Base-by-base conservation (phyloP, 2,113 vertebrate genomes). In the Paratilapia polleni region DNA sequence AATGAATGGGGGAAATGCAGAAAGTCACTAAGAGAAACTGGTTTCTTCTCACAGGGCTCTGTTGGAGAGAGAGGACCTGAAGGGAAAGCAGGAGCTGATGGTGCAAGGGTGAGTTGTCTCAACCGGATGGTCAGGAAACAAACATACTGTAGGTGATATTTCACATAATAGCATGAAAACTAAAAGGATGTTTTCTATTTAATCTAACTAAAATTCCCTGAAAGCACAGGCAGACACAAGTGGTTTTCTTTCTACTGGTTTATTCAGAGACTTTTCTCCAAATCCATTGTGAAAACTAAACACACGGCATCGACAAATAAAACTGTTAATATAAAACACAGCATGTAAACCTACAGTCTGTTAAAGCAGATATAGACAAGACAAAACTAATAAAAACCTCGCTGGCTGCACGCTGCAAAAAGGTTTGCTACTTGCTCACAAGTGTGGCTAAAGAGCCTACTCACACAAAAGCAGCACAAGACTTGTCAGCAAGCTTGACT, bases 71-170 rank as follows among this genome's bases (percentile, higher is more conserved):
- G 96, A 58, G 99, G 99, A 79, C 83, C 91, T 4, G 98, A 99
- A 94, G 99, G 98, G 26, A 98, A 97, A 56, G 96, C 97, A 79
- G 99, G 99, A 52, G 97, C 97, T 0, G 99, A 99, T 3, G 99
- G 98, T 26, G 96, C 96, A 14, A 95, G 98, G 90, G 98, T 99
- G 93, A 97, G 98, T 97, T 5, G 0, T 2, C 14, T 57, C 15
- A 49, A 31, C 1, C 26, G 5, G 26, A 54, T 73, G 17, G 49
- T 13, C 15, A 15, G 15, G 49, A 52, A 52, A 7, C 49, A 52
- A 52, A 52, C 47, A 13, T 73, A 54, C 17, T 54, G 47, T 47
- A 73, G 4, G 34, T 73, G 43, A 8, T 8, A 36, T 36, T 36
- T 36, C 36, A 36, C 36, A 3, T 4, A 7, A 36, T 6, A 8